Percentiles rank a stretch among this genome's conserved stretches.
These are phyloP conservation scores for Napeogenes sylphis DNA, from an alignment of 2,888 invertebrate species.

Conservation along the genomic window DNA sequence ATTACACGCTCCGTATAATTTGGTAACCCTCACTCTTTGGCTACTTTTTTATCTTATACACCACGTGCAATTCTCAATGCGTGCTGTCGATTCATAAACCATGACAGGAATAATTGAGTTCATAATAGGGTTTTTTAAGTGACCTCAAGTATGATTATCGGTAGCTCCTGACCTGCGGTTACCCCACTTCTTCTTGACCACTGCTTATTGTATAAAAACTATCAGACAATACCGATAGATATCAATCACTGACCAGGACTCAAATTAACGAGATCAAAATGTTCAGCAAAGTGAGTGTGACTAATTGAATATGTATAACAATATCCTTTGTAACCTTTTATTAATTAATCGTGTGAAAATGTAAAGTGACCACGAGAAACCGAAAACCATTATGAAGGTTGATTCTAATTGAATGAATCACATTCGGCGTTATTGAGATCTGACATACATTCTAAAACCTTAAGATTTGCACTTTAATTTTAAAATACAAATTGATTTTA, in stretches of 20 bases:
- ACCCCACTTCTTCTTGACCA: slow-evolving; percentile 63
- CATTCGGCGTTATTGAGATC: slow-evolving; percentile 8
- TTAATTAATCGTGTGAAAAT: slow-evolving; percentile 24
- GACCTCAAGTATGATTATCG: slow-evolving; percentile 57
- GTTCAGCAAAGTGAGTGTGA: slow-evolving; percentile 63
- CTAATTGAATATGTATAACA: slow-evolving; percentile 25
- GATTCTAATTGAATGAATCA: slow-evolving; percentile 1
- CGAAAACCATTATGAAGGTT: slow-evolving; percentile 6
- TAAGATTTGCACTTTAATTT: not conserved
- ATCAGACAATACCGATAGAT: slow-evolving; percentile 45
- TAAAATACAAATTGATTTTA: not conserved
- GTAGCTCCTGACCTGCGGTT: slow-evolving; percentile 50
- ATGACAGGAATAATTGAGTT: slow-evolving; percentile 63
- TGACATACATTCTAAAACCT: slow-evolving; percentile 1
- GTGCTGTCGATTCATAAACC: slow-evolving; percentile 40
- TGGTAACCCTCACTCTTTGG: slow-evolving; percentile 15
- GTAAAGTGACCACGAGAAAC: slow-evolving; percentile 21
- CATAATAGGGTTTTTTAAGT: slow-evolving; percentile 50
- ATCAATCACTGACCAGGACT: slow-evolving; percentile 57
- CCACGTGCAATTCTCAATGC: slow-evolving; percentile 3
- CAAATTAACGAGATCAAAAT: slow-evolving; percentile 55
- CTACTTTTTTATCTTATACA: slow-evolving; percentile 17
- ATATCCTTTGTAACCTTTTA: slow-evolving; percentile 12
- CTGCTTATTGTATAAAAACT: slow-evolving; percentile 64
- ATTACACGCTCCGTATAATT: slow-evolving; percentile 20